Conservation (phyloP, 1,140 invertebrate species). For the Mamestra configurata region DNA sequence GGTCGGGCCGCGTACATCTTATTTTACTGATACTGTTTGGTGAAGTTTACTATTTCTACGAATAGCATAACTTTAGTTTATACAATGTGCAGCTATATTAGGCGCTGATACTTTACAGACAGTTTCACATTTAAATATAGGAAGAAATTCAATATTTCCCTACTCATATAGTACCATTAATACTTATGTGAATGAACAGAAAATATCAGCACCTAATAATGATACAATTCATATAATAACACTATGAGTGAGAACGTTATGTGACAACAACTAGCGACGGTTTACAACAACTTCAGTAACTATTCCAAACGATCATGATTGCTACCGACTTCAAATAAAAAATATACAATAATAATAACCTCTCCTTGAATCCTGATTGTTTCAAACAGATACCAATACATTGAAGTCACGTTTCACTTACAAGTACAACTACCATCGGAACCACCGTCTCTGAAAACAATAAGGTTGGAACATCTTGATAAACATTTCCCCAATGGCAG, state of each 20-base stretch:
- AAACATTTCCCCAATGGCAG: too few species aligned
- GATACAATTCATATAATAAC: background rate
- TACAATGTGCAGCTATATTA: background rate
- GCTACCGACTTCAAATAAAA: background rate
- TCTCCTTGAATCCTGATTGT: background rate
- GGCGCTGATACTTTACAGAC: background rate
- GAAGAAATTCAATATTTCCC: background rate
- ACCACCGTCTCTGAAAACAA: too few species aligned
- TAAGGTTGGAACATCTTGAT: too few species aligned
- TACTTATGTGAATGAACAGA: background rate
- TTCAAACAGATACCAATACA: background rate
- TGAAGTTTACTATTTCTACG: constrained; percentile 16
- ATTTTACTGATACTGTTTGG: constrained; percentile 29
- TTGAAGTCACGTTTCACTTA: background rate
- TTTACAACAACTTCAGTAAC: background rate
- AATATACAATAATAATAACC: constrained; percentile 2
- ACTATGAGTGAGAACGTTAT: background rate
- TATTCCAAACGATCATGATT: constrained; percentile 7
- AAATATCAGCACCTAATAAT: background rate
- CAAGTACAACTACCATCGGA: too few species aligned
- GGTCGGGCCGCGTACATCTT: constrained; percentile 13
- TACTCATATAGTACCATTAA: constrained; percentile 9
- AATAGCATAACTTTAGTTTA: constrained; percentile 36
- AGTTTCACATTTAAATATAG: background rate
- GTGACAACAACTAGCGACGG: background rate